Evolutionary conservation across 1,140 invertebrate species (phyloP).

Genomic region (Pteromalus puparum): DNA sequence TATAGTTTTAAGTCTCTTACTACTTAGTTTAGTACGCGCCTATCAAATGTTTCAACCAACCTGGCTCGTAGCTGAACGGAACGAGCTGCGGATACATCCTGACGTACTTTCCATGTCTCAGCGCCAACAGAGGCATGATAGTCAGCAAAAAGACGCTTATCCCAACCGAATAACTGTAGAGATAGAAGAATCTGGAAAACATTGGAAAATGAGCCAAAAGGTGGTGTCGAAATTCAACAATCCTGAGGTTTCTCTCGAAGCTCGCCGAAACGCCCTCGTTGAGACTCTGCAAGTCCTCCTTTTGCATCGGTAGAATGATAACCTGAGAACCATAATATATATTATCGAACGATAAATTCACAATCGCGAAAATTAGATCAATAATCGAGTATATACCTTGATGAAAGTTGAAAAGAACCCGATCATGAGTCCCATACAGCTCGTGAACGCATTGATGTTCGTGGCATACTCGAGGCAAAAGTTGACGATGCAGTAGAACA

Average conservation of each 20-base stretch:
- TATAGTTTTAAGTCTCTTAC: no score
- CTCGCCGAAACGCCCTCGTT: constrained; percentile 22
- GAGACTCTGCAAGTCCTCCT: not conserved
- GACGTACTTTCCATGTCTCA: constrained; percentile 17
- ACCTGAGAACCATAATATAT: not conserved
- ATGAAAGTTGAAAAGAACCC: constrained; percentile 53
- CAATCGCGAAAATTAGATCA: no score
- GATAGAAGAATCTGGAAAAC: constrained; percentile 9
- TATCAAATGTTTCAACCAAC: not conserved
- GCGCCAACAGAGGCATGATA: not conserved
- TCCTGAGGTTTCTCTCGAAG: constrained; percentile 22
- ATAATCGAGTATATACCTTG: constrained; percentile 52
- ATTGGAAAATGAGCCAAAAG: constrained; percentile 17
- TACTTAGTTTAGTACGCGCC: no score
- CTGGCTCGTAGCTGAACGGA: constrained; percentile 41
- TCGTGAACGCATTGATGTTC: constrained; percentile 53
- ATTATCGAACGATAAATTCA: no score
- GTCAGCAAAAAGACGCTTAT: not conserved
- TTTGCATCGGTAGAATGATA: not conserved
- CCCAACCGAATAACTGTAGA: not conserved
- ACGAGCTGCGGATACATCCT: constrained; percentile 22
- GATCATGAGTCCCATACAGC: constrained; percentile 52
- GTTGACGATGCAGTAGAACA: constrained; percentile 27
- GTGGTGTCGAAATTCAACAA: not conserved
- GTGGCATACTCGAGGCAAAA: constrained; percentile 48